phyloP scores from a whole-genome alignment of 2,888 invertebrate genomes.

The Diplazon laetatorius region DNA sequence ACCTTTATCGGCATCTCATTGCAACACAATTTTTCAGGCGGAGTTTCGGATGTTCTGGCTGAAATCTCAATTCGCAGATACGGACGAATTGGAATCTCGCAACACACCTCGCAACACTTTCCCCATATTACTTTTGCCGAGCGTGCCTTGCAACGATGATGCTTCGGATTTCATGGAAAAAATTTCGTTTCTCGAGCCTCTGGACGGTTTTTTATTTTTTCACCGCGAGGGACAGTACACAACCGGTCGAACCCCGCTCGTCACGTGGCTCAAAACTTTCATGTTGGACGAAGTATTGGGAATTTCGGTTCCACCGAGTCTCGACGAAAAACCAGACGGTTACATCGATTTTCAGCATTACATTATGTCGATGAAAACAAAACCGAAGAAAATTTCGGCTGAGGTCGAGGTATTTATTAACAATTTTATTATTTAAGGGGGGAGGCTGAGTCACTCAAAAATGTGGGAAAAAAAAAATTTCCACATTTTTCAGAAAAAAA shows the following conservation, averaged over 20 bases:
- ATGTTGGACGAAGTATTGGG: constrained; percentile 93
- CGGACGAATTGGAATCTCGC: constrained; percentile 81
- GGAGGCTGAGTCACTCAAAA: too few species aligned
- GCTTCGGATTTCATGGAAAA: constrained; percentile 83
- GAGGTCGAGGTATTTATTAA: constrained; percentile 40
- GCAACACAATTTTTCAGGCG: constrained; percentile 84
- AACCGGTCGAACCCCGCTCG: constrained; percentile 92
- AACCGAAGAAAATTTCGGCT: constrained; percentile 41
- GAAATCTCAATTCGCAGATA: constrained; percentile 88
- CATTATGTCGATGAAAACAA: constrained; percentile 61
- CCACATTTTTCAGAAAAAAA: too few species aligned
- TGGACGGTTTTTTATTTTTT: constrained; percentile 96
- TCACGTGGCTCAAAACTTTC: constrained; percentile 95
- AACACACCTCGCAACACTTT: constrained; percentile 80
- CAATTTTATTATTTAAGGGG: too few species aligned
- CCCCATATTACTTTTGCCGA: constrained; percentile 84
- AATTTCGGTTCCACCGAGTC: constrained; percentile 72
- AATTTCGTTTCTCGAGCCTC: constrained; percentile 79
- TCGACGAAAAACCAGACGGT: constrained; percentile 75
- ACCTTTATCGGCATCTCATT: neutral
- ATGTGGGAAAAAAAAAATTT: too few species aligned
- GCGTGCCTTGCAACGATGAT: constrained; percentile 82
- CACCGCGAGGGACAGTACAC: constrained; percentile 92
- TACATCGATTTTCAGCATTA: constrained; percentile 76
- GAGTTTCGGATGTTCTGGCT: constrained; percentile 95